Percentiles rank a stretch among this genome's conserved stretches.
Evolutionary conservation across 2,113 vertebrate genomes (phyloP).

Genomic region (Oostethus manadensis): DNA sequence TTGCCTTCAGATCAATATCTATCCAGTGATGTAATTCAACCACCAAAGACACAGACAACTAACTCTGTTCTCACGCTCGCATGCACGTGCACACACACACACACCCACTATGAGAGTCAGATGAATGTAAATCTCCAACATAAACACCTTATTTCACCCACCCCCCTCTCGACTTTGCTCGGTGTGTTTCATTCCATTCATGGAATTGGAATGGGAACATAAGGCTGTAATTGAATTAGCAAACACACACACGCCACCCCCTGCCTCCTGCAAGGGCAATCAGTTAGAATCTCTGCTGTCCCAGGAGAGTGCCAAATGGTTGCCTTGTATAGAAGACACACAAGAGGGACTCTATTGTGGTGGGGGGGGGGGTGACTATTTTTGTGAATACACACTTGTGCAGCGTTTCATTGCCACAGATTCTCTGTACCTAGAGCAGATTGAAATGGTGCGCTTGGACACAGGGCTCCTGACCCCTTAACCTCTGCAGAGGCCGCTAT

Average conservation of each 20-base stretch:
- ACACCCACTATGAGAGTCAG: constrained; percentile 12
- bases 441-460: constrained; percentile 48
- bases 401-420: constrained; percentile 57
- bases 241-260: not conserved
- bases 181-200: constrained; percentile 49
- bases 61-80: no score
- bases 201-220: constrained; percentile 25
- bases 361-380: constrained; percentile 25
- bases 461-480: constrained; percentile 47
- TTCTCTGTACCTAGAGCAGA: constrained; percentile 40
- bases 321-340: constrained; percentile 64
- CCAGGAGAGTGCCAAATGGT: constrained; percentile 46
- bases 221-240: constrained; percentile 55
- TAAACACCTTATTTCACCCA: constrained; percentile 29
- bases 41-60: not conserved
- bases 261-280: constrained; percentile 36
- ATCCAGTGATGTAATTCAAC: not conserved
- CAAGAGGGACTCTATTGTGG: constrained; percentile 12
- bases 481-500: constrained; percentile 29
- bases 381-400: constrained; percentile 32
- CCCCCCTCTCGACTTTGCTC: constrained; percentile 1
- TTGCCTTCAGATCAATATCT: not conserved
- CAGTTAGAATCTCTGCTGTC: constrained; percentile 52
- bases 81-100: constrained; percentile 6
- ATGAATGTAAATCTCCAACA: constrained; percentile 34